Conservation (phyloP, 2,888 invertebrate species). For the Heliothis peltigera region DNA sequence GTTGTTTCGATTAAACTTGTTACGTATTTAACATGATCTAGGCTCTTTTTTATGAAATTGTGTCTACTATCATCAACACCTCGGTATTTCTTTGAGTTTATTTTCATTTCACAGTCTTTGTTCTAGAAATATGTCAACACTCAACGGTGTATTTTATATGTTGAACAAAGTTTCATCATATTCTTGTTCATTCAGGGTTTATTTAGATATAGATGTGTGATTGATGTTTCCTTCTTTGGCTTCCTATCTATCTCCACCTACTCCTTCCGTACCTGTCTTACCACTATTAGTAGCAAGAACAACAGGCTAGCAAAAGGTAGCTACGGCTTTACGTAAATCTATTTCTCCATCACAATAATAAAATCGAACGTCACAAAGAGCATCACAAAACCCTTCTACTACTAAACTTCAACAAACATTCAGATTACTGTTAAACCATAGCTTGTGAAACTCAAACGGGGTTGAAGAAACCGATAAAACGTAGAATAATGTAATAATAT, state of each 20-base stretch:
- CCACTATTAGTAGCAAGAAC: background rate
- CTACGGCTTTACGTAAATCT: background rate
- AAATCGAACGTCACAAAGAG: background rate
- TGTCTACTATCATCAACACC: background rate
- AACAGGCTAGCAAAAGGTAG: no score
- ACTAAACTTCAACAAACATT: slow-evolving; percentile 8
- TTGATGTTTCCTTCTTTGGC: no score
- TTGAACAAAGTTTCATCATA: background rate
- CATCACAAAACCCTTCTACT: background rate
- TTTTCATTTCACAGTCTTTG: background rate
- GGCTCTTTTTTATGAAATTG: background rate
- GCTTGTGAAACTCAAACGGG: slow-evolving; percentile 25
- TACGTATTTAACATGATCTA: background rate
- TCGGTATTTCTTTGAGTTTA: background rate
- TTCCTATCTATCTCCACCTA: no score
- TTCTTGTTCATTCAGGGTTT: background rate
- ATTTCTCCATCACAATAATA: slow-evolving; percentile 4
- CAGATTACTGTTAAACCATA: slow-evolving; percentile 27
- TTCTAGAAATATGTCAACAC: background rate
- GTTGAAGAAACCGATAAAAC: slow-evolving; percentile 35
- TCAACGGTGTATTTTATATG: background rate
- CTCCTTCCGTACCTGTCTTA: background rate
- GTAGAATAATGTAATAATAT: slow-evolving; percentile 57
- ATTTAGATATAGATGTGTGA: no score
- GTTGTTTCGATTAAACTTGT: no score